A percentile compares a stretch with the other conserved stretches of the same genome.
These are phyloP conservation scores for Galeruca laticollis DNA, from an alignment of 2,888 invertebrate species.

Conservation along the genomic window DNA sequence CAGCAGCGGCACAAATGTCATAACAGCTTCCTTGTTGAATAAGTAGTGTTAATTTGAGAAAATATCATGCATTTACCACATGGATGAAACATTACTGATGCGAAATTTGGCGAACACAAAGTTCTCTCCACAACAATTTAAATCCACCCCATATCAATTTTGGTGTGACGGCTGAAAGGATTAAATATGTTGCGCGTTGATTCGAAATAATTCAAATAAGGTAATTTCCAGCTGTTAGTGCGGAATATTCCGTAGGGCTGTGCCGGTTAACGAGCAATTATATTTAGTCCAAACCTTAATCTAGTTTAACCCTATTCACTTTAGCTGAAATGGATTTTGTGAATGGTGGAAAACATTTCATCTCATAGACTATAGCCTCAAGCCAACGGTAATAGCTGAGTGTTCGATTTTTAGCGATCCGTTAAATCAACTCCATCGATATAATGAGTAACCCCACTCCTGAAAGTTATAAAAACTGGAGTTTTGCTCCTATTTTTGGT, in stretches of 20 bases:
- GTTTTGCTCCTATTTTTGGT: background rate
- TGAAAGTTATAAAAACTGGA: slow-evolving; percentile 1
- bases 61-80: background rate
- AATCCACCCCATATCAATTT: slow-evolving; percentile 43
- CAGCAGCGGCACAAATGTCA: background rate
- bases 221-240: slow-evolving; percentile 50
- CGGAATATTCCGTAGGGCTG: slow-evolving; percentile 45
- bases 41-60: background rate
- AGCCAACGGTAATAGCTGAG: background rate
- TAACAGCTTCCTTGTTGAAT: background rate
- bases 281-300: slow-evolving; percentile 38
- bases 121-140: slow-evolving; percentile 29
- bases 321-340: slow-evolving; percentile 20
- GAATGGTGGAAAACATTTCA: background rate
- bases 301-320: slow-evolving; percentile 35
- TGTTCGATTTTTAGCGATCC: slow-evolving; percentile 1
- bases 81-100: slow-evolving; percentile 2
- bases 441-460: background rate
- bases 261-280: slow-evolving; percentile 43
- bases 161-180: slow-evolving; percentile 45
- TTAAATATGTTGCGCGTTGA: slow-evolving; percentile 48
- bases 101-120: slow-evolving; percentile 22
- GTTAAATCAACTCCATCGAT: background rate
- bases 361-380: background rate
- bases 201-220: slow-evolving; percentile 47